Percentiles rank a stretch among this genome's conserved stretches.
phyloP scores from a whole-genome alignment of 2,113 vertebrate species.

The Galeopterus variegatus region DNA sequence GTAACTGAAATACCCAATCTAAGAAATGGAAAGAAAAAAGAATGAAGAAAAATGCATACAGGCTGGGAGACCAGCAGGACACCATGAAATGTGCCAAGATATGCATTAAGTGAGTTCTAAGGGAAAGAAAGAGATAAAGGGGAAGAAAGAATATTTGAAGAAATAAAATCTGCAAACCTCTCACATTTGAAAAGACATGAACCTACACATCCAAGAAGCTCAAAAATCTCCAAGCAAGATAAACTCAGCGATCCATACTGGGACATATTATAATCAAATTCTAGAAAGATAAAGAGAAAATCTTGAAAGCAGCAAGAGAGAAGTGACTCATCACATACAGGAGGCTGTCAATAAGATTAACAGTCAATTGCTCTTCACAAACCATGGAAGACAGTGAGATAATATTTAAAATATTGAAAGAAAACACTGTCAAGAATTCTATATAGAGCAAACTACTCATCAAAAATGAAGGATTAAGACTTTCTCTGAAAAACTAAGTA shows the following conservation, averaged over 20 bases:
- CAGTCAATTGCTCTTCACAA: background rate
- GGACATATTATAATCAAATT: background rate
- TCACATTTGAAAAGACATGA: background rate
- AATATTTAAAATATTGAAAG: background rate
- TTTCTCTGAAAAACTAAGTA: background rate
- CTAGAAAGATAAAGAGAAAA: background rate
- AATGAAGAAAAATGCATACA: background rate
- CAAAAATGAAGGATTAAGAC: background rate
- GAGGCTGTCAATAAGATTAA: background rate
- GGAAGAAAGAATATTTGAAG: background rate
- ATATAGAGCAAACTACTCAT: background rate
- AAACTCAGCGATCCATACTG: background rate
- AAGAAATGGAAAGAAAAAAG: background rate
- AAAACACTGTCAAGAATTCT: background rate
- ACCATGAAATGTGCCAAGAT: background rate
- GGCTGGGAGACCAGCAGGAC: background rate
- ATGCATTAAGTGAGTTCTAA: background rate
- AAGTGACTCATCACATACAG: background rate
- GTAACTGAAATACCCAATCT: background rate
- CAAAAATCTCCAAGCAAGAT: background rate
- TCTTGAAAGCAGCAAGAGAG: background rate
- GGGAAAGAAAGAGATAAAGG: background rate
- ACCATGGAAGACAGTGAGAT: background rate
- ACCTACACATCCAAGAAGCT: background rate
- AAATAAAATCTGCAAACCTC: background rate